A percentile compares a stretch with the other conserved stretches of the same genome.
phyloP scores from a whole-genome alignment of 2,113 vertebrate species.

The Alectura lathami region DNA sequence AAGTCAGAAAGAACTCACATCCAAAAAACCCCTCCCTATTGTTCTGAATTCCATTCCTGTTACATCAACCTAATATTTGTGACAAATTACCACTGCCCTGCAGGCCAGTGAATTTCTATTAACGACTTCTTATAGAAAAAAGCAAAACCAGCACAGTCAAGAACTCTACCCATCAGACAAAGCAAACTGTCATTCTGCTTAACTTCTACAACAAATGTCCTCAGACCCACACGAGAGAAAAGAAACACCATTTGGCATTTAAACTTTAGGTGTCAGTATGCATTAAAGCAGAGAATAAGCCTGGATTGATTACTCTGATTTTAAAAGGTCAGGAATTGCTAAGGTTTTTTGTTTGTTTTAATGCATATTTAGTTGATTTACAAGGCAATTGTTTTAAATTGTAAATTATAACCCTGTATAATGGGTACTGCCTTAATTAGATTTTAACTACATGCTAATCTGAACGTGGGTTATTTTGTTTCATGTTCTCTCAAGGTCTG shows the following conservation, averaged over 20 bases:
- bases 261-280: conserved; percentile 63
- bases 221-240: conserved; percentile 58
- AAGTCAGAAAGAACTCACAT: conserved; percentile 12
- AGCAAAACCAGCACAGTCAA: conserved; percentile 72
- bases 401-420: conserved; percentile 53
- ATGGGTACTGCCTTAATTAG: conserved; percentile 42
- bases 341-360: conserved; percentile 55
- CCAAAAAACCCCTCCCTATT: conserved; percentile 43
- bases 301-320: conserved; percentile 68
- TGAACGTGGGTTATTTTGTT: not conserved
- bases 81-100: conserved; percentile 79
- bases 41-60: conserved; percentile 75
- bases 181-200: conserved; percentile 77
- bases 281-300: conserved; percentile 68
- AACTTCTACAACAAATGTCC: conserved; percentile 72
- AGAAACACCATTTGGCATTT: conserved; percentile 73
- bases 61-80: conserved; percentile 74
- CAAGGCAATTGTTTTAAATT: conserved; percentile 59
- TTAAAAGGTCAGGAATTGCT: conserved; percentile 75
- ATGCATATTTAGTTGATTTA: conserved; percentile 60
- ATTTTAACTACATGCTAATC: conserved; percentile 51
- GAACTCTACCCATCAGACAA: conserved; percentile 73
- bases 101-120: conserved; percentile 80
- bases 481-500: conserved; percentile 8
- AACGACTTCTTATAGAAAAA: conserved; percentile 76